These are phyloP conservation scores for Kobus ellipsiprymnus DNA, from an alignment of 2,113 vertebrate species.

Conservation along the genomic window DNA sequence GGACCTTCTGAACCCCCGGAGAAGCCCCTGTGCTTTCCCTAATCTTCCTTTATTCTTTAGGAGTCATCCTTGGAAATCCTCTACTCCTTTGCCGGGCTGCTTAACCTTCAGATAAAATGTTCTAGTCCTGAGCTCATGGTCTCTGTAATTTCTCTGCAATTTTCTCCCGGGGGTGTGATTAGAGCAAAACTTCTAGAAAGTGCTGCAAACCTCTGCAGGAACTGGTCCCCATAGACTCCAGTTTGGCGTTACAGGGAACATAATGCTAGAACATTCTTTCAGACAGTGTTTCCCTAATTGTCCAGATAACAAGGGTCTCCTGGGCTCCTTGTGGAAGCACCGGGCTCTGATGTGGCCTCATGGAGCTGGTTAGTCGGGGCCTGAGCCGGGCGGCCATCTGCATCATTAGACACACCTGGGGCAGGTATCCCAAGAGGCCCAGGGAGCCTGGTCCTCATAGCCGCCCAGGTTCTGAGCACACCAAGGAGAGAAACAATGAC, in stretches of 20 bases:
- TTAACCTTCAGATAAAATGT: not conserved
- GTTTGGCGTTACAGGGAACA: not conserved
- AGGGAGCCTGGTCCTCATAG: not conserved
- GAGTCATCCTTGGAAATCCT: not conserved
- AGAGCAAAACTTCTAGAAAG: not conserved
- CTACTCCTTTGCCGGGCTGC: accelerated
- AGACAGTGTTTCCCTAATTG: not conserved
- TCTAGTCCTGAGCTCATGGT: not conserved
- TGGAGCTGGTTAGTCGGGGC: accelerated
- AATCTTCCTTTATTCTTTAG: not conserved
- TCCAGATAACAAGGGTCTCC: not conserved
- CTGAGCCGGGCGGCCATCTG: accelerated
- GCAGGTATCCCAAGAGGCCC: not conserved
- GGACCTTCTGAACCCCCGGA: not conserved
- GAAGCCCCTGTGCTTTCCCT: not conserved
- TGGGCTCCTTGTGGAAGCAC: not conserved
- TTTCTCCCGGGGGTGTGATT: not conserved
- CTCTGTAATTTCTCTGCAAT: not conserved
- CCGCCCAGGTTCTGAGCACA: not conserved
- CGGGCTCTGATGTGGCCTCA: not conserved
- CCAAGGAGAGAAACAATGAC: not conserved
- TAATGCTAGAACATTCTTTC: not conserved
- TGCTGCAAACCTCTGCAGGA: not conserved
- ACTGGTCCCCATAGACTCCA: not conserved
- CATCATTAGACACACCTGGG: not conserved